Evolutionary conservation across 2,113 vertebrate genomes (phyloP), one percentile per base, ranked within the genome.

Genomic region (Prinia subflava): DNA sequence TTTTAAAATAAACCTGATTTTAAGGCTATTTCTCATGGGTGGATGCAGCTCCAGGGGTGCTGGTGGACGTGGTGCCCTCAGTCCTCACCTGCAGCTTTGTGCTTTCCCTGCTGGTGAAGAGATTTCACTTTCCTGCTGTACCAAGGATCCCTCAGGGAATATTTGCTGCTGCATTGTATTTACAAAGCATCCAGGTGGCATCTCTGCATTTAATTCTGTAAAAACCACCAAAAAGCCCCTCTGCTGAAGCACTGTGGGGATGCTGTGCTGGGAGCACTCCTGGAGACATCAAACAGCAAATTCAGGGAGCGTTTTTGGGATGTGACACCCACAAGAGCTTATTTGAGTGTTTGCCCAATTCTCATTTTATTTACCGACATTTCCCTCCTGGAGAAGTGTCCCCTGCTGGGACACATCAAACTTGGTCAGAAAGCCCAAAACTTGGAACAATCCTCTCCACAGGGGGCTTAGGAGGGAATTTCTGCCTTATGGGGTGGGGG

Each of bases 11-110:
- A 69, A 33, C 18, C 5, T 28, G 10, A 15, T 25, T 71, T 65
- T 19, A 47, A 23, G 9, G 7, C 56, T 28, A 6, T 41, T 56
- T 47, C 3, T n/a, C 1, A 5, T 0, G 5, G 11, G 6, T 8
- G 15, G n/a, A 17, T 10, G 69, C 47, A 53, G 53, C 33, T 30
- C 35, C 46, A 22, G 41, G 15, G 35, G 4, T 39, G 31, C 33
- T 73, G 53, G 37, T 21, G 52, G n/a, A 13, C 23, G 37, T 18
- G 55, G 24, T 59, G 49, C 28, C 57, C 68, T 33, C 50, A 30
- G 46, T 6, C 41, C 37, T 35, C 4, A 0, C 19, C 47, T 68
- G 3, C 13, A 27, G 9, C 35, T 86, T 50, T 31, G 49, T 65
- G 10, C 24, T 65, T 37, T 56, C 49, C 53, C n/a, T 14, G 22